Conservation (phyloP, 2,888 invertebrate species). For the Rugalucina vietnamica region DNA sequence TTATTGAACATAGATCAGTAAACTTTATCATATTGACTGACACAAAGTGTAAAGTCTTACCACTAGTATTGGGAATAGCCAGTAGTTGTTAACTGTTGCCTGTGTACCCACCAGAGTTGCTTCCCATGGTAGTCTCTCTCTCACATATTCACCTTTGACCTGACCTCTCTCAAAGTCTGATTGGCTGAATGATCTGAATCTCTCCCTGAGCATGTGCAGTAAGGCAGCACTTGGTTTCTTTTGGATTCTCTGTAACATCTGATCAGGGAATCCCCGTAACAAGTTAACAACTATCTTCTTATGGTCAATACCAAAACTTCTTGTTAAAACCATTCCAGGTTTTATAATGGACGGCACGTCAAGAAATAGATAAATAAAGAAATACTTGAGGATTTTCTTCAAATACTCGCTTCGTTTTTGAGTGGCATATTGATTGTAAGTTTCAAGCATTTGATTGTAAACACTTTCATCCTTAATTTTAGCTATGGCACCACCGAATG, state of each 20-base stretch:
- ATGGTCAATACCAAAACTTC: constrained; percentile 73
- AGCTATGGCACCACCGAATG: constrained; percentile 83
- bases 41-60: too few relatives aligned
- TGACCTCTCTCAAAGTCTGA: constrained; percentile 70
- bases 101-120: constrained; percentile 78
- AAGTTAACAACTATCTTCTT: constrained; percentile 76
- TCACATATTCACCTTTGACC: constrained; percentile 81
- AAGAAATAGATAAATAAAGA: constrained; percentile 74
- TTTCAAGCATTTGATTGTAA: constrained; percentile 73
- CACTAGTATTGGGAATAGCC: constrained; percentile 83
- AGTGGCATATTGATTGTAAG: constrained; percentile 72
- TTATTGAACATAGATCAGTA: too few relatives aligned
- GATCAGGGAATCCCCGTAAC: constrained; percentile 82
- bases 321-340: constrained; percentile 66
- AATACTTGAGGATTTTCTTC: constrained; percentile 80
- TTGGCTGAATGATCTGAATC: constrained; percentile 71
- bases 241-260: constrained; percentile 77
- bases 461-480: constrained; percentile 77
- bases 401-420: constrained; percentile 78
- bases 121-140: constrained; percentile 73
- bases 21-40: too few relatives aligned
- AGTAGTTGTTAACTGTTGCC: constrained; percentile 80
- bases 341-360: constrained; percentile 76
- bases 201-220: constrained; percentile 75
- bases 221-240: constrained; percentile 80